Evolutionary conservation across 1,140 invertebrate species (phyloP).

Genomic region (Acromyrmex echinatior): DNA sequence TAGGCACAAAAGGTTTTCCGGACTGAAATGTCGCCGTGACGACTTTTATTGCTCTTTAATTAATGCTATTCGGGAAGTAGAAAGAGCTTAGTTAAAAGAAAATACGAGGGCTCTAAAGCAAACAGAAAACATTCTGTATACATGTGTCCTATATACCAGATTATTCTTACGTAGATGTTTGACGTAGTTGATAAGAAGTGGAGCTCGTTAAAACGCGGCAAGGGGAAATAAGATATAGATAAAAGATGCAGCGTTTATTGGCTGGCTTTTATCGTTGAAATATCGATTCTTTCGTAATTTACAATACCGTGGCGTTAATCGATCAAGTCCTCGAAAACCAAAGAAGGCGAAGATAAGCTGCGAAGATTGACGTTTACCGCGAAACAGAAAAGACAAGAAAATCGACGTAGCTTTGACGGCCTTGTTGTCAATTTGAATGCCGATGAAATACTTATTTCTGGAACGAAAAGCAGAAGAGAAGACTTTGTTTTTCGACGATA

Average conservation of each 20-base stretch:
- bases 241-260: background rate
- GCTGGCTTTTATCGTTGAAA: background rate
- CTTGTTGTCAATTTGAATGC: conserved; percentile 74
- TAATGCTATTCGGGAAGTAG: conserved; percentile 36
- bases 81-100: conserved; percentile 30
- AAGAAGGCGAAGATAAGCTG: conserved; percentile 5
- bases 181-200: background rate
- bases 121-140: conserved; percentile 14
- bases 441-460: conserved; percentile 77
- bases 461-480: conserved; percentile 57
- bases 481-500: conserved; percentile 74
- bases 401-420: conserved; percentile 75
- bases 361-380: background rate
- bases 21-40: conserved; percentile 24
- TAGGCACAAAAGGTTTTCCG: conserved; percentile 36
- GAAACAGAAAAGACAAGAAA: conserved; percentile 63
- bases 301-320: conserved; percentile 24
- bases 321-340: background rate
- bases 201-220: conserved; percentile 15
- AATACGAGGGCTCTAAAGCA: conserved; percentile 8
- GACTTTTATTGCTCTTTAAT: conserved; percentile 47
- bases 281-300: conserved; percentile 34
- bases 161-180: conserved; percentile 29
- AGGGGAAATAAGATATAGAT: background rate
- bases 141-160: conserved; percentile 29